phyloP scores from a whole-genome alignment of 2,888 invertebrate species.

The Apocheima hispidaria region DNA sequence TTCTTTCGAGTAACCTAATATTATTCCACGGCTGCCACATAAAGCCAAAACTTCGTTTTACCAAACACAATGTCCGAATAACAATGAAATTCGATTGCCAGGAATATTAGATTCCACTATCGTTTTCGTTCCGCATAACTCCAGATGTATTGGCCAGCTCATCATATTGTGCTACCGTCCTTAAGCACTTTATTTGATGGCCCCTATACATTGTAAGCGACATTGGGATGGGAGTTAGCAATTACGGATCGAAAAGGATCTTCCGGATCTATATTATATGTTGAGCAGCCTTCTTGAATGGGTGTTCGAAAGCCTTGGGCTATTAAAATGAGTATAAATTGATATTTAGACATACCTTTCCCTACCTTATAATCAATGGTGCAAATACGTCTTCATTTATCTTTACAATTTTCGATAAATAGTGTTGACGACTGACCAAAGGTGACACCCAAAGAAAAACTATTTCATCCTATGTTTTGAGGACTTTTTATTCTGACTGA shows the following conservation, averaged over 20 bases:
- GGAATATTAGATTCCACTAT: conserved; percentile 30
- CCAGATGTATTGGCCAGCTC: conserved; percentile 33
- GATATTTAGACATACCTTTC: not conserved
- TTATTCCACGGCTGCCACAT: conserved; percentile 15
- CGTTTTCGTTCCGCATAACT: conserved; percentile 29
- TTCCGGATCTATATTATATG: conserved; percentile 26
- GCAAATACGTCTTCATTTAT: not conserved
- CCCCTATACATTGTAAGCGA: conserved; percentile 28
- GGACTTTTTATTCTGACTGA: too few species aligned
- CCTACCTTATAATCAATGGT: not conserved
- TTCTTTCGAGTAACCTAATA: not conserved
- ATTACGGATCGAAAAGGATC: conserved; percentile 25
- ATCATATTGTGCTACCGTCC: conserved; percentile 47
- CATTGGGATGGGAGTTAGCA: conserved; percentile 32
- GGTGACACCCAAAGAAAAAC: too few species aligned
- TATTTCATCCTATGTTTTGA: too few species aligned
- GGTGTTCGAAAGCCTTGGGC: not conserved
- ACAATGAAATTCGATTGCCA: conserved; percentile 28
- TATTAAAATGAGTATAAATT: not conserved
- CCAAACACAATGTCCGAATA: conserved; percentile 23
- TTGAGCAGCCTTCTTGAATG: conserved; percentile 6
- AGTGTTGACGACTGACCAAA: too few species aligned
- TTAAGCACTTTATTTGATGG: conserved; percentile 61
- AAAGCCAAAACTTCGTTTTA: conserved; percentile 16
- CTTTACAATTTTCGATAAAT: too few species aligned